A percentile compares a stretch with the other conserved stretches of the same genome.
Evolutionary conservation across 2,113 vertebrate genomes (phyloP).

Genomic region (Crotophaga sulcirostris): DNA sequence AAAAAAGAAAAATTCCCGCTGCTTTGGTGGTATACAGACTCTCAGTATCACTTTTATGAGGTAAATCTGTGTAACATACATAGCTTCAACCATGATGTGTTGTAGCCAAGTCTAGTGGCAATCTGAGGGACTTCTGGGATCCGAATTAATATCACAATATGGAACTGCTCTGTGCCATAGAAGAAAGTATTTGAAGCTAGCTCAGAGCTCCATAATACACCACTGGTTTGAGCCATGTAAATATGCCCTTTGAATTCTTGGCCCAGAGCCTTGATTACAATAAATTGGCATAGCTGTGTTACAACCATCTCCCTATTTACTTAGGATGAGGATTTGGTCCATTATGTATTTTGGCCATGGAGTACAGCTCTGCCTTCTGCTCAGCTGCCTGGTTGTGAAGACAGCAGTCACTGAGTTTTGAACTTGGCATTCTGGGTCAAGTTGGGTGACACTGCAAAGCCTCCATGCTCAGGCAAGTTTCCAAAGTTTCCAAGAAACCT

Average conservation of each 20-base stretch:
- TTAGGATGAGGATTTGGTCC: conserved; percentile 29
- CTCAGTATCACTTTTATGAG: neutral
- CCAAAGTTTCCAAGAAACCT: neutral
- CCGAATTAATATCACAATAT: neutral
- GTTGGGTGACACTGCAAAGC: neutral
- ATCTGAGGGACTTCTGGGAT: neutral
- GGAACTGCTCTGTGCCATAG: neutral
- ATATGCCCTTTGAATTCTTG: conserved; percentile 27
- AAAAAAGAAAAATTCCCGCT: rapidly evolving
- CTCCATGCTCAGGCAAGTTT: neutral
- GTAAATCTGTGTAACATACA: neutral
- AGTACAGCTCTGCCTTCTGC: conserved; percentile 31
- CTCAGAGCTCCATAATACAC: neutral
- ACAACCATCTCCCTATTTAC: conserved; percentile 36
- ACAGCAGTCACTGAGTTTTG: neutral
- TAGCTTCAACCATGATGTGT: neutral
- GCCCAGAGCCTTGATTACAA: neutral
- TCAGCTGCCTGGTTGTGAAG: neutral
- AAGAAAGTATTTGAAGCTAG: neutral
- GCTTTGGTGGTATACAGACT: neutral
- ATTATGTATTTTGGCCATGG: conserved; percentile 48
- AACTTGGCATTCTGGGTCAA: neutral
- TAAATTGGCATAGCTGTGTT: neutral
- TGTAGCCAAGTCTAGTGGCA: neutral
- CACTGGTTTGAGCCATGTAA: neutral